Percentiles rank a stretch among this genome's conserved stretches.
Conservation (phyloP, 1,140 invertebrate species). For the Bombus sylvicola region DNA sequence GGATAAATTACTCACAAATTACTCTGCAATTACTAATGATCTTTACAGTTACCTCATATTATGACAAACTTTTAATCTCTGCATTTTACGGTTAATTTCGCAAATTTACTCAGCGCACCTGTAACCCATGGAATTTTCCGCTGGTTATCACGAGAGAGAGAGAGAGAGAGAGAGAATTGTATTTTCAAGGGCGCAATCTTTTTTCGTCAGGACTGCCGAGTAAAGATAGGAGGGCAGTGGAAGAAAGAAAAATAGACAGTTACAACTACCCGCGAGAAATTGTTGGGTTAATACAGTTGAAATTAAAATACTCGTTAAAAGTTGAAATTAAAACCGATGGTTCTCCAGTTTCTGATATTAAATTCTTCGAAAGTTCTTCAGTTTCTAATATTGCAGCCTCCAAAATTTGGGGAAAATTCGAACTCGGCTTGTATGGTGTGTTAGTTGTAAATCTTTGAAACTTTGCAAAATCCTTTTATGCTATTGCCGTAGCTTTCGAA, state of each 20-base stretch:
- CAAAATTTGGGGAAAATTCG: not conserved
- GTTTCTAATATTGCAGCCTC: not conserved
- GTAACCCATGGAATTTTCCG: not conserved
- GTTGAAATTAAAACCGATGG: not conserved
- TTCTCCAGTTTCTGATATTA: not conserved
- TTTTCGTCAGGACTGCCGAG: not conserved
- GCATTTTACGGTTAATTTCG: not conserved
- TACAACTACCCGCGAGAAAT: not conserved
- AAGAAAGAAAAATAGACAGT: not conserved
- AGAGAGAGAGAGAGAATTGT: not conserved
- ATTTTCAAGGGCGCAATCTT: not conserved
- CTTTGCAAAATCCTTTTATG: too few relatives aligned
- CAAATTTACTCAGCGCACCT: not conserved
- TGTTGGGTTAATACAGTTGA: not conserved
- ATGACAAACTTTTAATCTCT: not conserved
- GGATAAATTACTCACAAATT: slow-evolving; percentile 29
- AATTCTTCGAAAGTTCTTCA: not conserved
- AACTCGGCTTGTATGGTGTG: not conserved
- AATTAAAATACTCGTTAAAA: not conserved
- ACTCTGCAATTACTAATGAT: not conserved
- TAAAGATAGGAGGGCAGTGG: not conserved
- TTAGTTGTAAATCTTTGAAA: not conserved
- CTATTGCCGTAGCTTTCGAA: not conserved
- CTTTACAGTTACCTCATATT: not conserved
- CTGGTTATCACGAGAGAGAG: not conserved